Evolutionary conservation across 1,140 invertebrate species (phyloP), one percentile per base, ranked within the genome.

Genomic region (Acromyrmex heyeri): DNA sequence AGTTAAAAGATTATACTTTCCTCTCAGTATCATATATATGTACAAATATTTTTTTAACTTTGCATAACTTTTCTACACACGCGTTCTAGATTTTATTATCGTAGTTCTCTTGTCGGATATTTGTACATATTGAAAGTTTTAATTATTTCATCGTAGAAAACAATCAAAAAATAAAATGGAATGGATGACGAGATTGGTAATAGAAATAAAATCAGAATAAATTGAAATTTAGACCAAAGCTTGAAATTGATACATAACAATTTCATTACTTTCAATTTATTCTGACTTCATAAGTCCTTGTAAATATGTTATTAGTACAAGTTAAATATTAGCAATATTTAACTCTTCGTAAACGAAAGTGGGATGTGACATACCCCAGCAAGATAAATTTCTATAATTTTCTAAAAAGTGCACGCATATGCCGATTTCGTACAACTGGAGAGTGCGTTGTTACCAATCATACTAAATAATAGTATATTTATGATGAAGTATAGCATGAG

Each of bases 151-250:
- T n/a, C 14, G n/a, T 81, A 27, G 77, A 24, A 67, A 79, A 79
- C 27, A 81, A 81, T 81, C 30, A 55, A 70, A 69, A 81, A 70
- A 70, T 57, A 70, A 55, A 81, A 81, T 81, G n/a, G 48, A 53
- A 79, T 24, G 48, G 14, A 12, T 55, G 30, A 38, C 48, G 48
- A 38, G 62, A 55, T 67, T 27, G 34, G 1, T 81, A 81, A 81
- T 69, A 55, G 48, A 81, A 69, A 18, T 81, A 53, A 70, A 81
- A 34, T 69, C 24, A 21, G 62, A 70, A 70, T 81, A 81, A 81
- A 81, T 81, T 38, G 77, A 70, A 81, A 57, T 81, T 70, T 3
- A 69, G 55, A 18, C 5, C 5, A 48, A 10, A 18, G 53, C 50
- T 73, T 69, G 38, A 48, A 5, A 81, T 57, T 70, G 62, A 81